phyloP scores from a whole-genome alignment of 2,113 vertebrate genomes.

The Balaenoptera acutorostrata region DNA sequence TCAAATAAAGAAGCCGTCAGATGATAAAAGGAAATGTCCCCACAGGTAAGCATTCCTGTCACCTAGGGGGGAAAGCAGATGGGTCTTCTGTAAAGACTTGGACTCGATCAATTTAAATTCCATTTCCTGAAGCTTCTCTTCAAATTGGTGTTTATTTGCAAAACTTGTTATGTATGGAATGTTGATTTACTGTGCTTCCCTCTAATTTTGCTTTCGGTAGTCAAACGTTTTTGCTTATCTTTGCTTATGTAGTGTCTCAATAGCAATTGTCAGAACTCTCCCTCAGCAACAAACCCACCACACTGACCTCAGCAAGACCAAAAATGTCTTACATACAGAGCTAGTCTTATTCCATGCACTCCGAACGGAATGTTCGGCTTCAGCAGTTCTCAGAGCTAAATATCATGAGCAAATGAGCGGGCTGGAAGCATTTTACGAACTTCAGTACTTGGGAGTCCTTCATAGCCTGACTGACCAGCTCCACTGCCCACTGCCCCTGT shows the following conservation, averaged over 20 bases:
- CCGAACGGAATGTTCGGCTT: conserved; percentile 48
- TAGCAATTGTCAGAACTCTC: conserved; percentile 34
- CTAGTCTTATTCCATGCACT: conserved; percentile 28
- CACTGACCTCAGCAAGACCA: conserved; percentile 57
- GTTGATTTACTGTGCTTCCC: background rate
- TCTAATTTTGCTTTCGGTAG: conserved; percentile 26
- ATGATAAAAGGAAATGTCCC: background rate
- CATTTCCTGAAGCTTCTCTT: conserved; percentile 51
- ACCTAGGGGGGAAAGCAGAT: background rate
- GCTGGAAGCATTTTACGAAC: background rate
- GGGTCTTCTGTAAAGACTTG: background rate
- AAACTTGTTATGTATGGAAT: background rate
- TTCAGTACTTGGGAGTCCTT: background rate
- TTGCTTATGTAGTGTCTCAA: background rate
- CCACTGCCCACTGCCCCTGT: background rate
- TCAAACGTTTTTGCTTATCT: conserved; percentile 27
- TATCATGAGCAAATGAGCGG: background rate
- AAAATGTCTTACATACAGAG: conserved; percentile 55
- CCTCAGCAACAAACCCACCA: conserved; percentile 61
- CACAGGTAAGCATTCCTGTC: background rate
- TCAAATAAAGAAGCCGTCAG: conserved; percentile 61
- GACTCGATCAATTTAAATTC: background rate
- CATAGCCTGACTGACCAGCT: background rate
- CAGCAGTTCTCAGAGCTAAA: conserved; percentile 61
- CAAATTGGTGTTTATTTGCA: conserved; percentile 31